phyloP scores from a whole-genome alignment of 2,888 invertebrate genomes.

The Nomada fucata region DNA sequence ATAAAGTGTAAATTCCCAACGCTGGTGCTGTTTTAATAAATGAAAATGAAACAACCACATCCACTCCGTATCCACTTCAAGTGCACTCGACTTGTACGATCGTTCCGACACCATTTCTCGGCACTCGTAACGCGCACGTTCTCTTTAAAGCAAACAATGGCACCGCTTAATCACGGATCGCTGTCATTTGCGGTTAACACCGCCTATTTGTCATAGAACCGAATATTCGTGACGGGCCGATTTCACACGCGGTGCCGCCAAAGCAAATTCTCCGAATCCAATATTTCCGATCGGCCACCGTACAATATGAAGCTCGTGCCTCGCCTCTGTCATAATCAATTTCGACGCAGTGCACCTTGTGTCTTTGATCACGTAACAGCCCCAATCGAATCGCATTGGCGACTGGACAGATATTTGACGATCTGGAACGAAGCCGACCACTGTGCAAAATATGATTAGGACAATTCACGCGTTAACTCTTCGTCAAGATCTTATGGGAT shows the following conservation, averaged over 20 bases:
- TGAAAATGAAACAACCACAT: no score
- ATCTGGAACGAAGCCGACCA: no score
- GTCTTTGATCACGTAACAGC: neutral
- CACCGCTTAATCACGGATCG: constrained; percentile 34
- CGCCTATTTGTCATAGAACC: constrained; percentile 39
- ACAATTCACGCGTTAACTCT: constrained; percentile 4
- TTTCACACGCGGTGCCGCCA: constrained; percentile 32
- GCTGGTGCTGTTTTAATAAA: no score
- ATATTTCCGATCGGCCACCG: constrained; percentile 10
- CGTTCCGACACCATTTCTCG: neutral
- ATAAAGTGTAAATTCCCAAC: no score
- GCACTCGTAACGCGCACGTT: neutral
- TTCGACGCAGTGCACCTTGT: neutral
- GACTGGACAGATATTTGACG: neutral
- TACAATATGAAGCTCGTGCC: constrained; percentile 20
- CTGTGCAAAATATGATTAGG: no score
- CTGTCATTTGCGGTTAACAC: constrained; percentile 37
- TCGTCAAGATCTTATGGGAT: neutral
- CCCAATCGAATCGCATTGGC: neutral
- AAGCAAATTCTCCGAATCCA: constrained; percentile 33
- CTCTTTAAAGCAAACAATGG: constrained; percentile 2
- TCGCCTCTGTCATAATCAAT: constrained; percentile 4
- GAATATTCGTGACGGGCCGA: constrained; percentile 18
- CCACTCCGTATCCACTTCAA: no score
- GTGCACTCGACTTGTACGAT: neutral